These are phyloP conservation scores for Nipponia nippon DNA, from an alignment of 2,113 vertebrate genomes.

Conservation along the genomic window DNA sequence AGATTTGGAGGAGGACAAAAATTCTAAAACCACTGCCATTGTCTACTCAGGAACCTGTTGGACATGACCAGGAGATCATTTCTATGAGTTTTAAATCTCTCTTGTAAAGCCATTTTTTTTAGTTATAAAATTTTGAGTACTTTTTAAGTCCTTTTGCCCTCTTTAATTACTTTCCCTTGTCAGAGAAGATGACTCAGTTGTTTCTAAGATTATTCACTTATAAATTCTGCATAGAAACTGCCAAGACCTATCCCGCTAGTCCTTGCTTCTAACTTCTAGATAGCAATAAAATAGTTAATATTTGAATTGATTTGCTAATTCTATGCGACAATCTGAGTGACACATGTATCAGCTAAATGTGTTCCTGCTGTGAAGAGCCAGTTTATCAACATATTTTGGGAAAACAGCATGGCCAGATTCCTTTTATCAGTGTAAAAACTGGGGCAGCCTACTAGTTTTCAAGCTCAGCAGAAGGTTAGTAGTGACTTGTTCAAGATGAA, in stretches of 20 bases:
- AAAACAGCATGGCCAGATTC: background rate
- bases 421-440: background rate
- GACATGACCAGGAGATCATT: background rate
- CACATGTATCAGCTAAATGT: conserved; percentile 4
- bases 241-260: background rate
- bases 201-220: background rate
- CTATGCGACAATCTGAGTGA: background rate
- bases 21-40: background rate
- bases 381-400: conserved; percentile 25
- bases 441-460: background rate
- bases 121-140: background rate
- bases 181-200: background rate
- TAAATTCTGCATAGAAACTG: background rate
- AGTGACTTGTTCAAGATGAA: conserved; percentile 17
- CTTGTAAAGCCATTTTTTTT: background rate
- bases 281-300: conserved; percentile 14
- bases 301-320: conserved; percentile 39
- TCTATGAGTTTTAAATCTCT: background rate
- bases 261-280: background rate
- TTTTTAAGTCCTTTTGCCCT: background rate
- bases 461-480: background rate
- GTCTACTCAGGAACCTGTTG: background rate
- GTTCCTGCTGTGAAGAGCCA: conserved; percentile 18
- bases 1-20: background rate
- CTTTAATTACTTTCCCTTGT: background rate